These are phyloP conservation scores for Drosophila micromelanica DNA, from an alignment of 1,140 invertebrate species.

Conservation along the genomic window DNA sequence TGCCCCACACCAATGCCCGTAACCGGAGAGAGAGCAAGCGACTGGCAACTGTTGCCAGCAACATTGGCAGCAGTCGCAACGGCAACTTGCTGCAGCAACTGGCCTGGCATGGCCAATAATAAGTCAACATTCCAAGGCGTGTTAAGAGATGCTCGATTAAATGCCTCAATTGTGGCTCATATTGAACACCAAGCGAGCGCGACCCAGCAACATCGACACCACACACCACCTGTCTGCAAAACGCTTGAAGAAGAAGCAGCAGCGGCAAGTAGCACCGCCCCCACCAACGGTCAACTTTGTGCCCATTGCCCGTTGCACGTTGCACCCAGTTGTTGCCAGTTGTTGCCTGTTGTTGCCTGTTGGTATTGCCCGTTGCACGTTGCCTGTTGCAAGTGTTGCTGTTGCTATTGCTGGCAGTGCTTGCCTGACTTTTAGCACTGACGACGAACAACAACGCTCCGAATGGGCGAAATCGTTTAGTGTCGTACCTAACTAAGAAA, in stretches of 20 bases:
- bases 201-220: conserved; percentile 77
- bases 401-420: conserved; percentile 28
- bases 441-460: conserved; percentile 31
- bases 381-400: conserved; percentile 43
- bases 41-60: conserved; percentile 23
- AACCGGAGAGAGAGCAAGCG: conserved; percentile 23
- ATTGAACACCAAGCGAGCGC: conserved; percentile 75
- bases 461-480: conserved; percentile 82
- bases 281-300: conserved; percentile 76
- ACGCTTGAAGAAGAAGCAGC: conserved; percentile 40
- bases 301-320: conserved; percentile 21
- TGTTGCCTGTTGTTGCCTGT: conserved; percentile 21
- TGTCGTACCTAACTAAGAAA: conserved; percentile 82
- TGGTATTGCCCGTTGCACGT: conserved; percentile 16
- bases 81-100: conserved; percentile 33
- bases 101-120: conserved; percentile 74
- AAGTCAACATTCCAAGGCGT: conserved; percentile 83
- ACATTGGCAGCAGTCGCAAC: conserved; percentile 27
- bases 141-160: conserved; percentile 83
- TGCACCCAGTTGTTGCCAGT: conserved; percentile 21
- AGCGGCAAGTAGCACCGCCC: conserved; percentile 77
- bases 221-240: conserved; percentile 78
- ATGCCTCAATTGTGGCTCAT: conserved; percentile 83
- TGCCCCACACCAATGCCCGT: conserved; percentile 7
- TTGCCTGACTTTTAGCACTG: conserved; percentile 80